phyloP scores from a whole-genome alignment of 2,797 vertebrate genomes.

The Sebastes cheni region DNA sequence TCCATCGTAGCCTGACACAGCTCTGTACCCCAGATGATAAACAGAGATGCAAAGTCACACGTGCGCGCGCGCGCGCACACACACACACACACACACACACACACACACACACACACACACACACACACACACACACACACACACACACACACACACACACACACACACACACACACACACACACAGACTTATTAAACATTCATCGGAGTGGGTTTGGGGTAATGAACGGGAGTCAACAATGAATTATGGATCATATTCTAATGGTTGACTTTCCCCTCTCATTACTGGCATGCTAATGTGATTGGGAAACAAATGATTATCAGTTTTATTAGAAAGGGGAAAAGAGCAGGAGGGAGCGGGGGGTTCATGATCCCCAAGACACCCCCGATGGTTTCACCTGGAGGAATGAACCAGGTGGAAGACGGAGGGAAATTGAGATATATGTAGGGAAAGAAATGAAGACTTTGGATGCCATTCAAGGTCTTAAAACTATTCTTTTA shows the following conservation, averaged over 20 bases:
- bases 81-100: background rate
- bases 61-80: no score
- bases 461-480: background rate
- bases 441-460: background rate
- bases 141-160: conserved; percentile 31
- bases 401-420: background rate
- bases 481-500: background rate
- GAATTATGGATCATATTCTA: conserved; percentile 86
- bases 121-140: background rate
- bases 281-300: conserved; percentile 81
- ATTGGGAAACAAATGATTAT: conserved; percentile 78
- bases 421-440: conserved; percentile 1
- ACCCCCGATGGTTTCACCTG: conserved; percentile 25
- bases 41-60: conserved; percentile 37
- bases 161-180: conserved; percentile 18
- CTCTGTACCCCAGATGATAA: conserved; percentile 51
- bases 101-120: conserved; percentile 14
- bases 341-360: conserved; percentile 31
- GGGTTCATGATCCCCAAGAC: conserved; percentile 32
- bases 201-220: conserved; percentile 73
- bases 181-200: conserved; percentile 76
- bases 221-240: conserved; percentile 83
- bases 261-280: conserved; percentile 80
- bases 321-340: conserved; percentile 67
- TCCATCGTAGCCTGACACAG: conserved; percentile 44